Evolutionary conservation across 2,888 invertebrate genomes (phyloP).

Genomic region (Epinotia brunnichana): DNA sequence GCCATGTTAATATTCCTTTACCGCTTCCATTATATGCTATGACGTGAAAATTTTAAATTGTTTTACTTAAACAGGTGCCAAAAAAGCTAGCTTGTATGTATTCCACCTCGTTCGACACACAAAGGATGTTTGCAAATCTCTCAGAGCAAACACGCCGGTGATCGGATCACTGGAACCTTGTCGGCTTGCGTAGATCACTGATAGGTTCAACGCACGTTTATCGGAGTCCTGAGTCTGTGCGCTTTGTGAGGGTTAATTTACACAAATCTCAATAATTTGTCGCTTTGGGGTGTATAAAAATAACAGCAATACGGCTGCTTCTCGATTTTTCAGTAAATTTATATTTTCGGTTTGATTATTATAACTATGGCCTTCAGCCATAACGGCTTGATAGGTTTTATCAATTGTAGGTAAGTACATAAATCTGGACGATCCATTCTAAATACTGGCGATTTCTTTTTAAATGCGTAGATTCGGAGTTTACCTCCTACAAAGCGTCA

Average conservation of each 20-base stretch:
- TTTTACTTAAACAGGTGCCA: conserved; percentile 28
- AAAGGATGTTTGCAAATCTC: conserved; percentile 44
- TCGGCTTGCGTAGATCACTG: conserved; percentile 29
- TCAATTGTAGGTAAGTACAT: no score
- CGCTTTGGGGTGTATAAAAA: background rate
- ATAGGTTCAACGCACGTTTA: conserved; percentile 12
- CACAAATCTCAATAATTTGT: background rate
- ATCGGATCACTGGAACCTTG: conserved; percentile 39
- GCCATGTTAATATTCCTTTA: background rate
- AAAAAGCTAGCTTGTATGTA: conserved; percentile 36
- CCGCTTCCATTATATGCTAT: background rate
- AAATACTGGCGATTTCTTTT: no score
- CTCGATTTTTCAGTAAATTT: background rate
- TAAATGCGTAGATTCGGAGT: no score
- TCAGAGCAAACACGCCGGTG: conserved; percentile 37
- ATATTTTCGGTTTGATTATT: no score
- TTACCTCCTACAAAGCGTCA: no score
- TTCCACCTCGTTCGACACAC: conserved; percentile 41
- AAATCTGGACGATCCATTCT: no score
- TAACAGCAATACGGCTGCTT: background rate
- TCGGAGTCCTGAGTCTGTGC: conserved; percentile 11
- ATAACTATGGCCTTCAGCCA: background rate
- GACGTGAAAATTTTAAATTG: conserved; percentile 27
- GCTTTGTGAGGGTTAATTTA: background rate
- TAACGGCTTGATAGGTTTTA: background rate